A percentile compares a stretch with the other conserved stretches of the same genome.
Evolutionary conservation across 2,797 vertebrate genomes (phyloP).

Genomic region (Halcyon badia): DNA sequence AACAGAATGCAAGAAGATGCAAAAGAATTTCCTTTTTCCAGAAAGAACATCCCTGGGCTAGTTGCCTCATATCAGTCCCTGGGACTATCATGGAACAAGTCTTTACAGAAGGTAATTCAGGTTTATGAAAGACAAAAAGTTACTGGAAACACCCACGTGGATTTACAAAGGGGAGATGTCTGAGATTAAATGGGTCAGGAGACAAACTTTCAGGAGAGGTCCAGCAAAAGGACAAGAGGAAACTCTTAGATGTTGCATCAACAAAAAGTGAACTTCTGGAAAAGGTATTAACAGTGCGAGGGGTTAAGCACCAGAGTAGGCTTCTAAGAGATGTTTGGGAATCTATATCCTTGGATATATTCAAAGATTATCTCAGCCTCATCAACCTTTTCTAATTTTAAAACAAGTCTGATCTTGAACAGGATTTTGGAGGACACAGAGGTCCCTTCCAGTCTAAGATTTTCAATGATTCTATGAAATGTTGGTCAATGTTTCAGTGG

Average conservation of each 20-base stretch:
- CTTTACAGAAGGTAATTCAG: background rate
- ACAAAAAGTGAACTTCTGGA: background rate
- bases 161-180: background rate
- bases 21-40: background rate
- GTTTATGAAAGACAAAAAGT: background rate
- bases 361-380: background rate
- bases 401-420: background rate
- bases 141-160: background rate
- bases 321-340: background rate
- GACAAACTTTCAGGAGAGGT: background rate
- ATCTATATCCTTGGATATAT: background rate
- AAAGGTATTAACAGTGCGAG: background rate
- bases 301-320: background rate
- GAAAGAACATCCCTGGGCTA: background rate
- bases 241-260: background rate
- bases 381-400: background rate
- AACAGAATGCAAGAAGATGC: background rate
- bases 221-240: background rate
- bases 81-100: background rate
- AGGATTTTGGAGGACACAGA: background rate
- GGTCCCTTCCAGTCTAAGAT: background rate
- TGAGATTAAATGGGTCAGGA: background rate
- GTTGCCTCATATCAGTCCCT: background rate
- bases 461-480: background rate
- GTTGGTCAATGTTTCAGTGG: background rate